Conservation (phyloP, 2,113 vertebrate genomes). For the Notarius quadriscutis region DNA sequence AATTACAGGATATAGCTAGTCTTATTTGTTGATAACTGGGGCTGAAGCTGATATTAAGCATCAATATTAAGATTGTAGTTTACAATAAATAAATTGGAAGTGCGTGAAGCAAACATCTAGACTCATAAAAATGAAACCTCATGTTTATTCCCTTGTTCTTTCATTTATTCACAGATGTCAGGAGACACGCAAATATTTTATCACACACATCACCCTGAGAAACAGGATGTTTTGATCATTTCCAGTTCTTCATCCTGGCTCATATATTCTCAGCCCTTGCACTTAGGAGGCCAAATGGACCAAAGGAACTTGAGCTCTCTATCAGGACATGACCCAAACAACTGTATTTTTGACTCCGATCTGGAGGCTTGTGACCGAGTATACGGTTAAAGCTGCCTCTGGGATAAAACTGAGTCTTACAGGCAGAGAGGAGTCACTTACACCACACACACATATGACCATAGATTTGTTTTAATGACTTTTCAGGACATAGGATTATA, state of each 20-base stretch:
- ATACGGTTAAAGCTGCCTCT: not conserved
- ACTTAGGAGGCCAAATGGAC: not conserved
- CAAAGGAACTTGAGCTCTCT: not conserved
- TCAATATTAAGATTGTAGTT: not conserved
- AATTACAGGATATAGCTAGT: not conserved
- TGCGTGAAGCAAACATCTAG: not conserved
- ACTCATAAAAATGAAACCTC: not conserved
- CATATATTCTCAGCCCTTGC: not conserved
- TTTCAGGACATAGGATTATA: not conserved
- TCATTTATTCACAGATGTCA: not conserved
- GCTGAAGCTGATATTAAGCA: not conserved
- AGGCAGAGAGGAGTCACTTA: not conserved
- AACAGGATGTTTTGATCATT: not conserved
- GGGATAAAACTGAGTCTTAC: not conserved
- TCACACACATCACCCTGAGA: not conserved
- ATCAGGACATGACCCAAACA: constrained; percentile 2
- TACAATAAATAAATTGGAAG: not conserved
- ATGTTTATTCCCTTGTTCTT: not conserved
- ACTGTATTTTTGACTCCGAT: constrained; percentile 5
- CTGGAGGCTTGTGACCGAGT: not conserved
- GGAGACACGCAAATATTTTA: not conserved
- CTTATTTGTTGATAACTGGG: not conserved
- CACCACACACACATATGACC: not conserved
- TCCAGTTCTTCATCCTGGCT: not conserved
- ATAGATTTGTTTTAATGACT: not conserved